phyloP scores from a whole-genome alignment of 2,113 vertebrate genomes.

The Recurvirostra avosetta region DNA sequence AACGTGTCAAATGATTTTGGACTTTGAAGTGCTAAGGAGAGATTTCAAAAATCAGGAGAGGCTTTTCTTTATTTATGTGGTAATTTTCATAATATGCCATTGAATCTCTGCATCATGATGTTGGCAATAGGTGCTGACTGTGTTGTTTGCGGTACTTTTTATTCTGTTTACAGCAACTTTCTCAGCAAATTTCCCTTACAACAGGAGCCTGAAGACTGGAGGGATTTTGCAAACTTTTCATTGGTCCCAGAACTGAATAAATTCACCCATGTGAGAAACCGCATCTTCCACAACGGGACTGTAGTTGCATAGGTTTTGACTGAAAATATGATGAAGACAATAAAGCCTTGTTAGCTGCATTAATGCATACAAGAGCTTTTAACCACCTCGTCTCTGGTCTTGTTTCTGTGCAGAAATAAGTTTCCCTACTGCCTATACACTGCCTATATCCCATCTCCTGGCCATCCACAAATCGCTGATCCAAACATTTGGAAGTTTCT shows the following conservation, averaged over 20 bases:
- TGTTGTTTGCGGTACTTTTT: neutral
- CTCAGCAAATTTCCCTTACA: neutral
- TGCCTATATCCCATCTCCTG: neutral
- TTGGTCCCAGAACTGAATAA: conserved; percentile 76
- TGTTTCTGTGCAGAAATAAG: neutral
- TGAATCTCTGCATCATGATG: neutral
- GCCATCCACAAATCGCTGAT: neutral
- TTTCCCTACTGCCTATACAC: neutral
- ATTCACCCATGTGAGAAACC: conserved; percentile 86
- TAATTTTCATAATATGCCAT: neutral
- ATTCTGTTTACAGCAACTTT: neutral
- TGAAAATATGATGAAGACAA: conserved; percentile 82
- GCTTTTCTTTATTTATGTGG: neutral
- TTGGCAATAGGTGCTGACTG: neutral
- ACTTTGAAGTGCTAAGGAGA: neutral
- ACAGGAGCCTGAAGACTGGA: conserved; percentile 78
- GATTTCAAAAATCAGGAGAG: neutral
- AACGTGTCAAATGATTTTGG: neutral
- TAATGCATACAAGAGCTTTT: conserved; percentile 79
- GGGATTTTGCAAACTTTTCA: conserved; percentile 78
- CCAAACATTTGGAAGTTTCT: neutral
- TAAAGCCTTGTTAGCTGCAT: conserved; percentile 84
- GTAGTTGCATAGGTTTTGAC: conserved; percentile 80
- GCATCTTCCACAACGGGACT: conserved; percentile 75
- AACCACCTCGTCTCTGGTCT: neutral